Evolutionary conservation across 2,113 vertebrate species (phyloP).

Genomic region (Dipodomys stephensi): DNA sequence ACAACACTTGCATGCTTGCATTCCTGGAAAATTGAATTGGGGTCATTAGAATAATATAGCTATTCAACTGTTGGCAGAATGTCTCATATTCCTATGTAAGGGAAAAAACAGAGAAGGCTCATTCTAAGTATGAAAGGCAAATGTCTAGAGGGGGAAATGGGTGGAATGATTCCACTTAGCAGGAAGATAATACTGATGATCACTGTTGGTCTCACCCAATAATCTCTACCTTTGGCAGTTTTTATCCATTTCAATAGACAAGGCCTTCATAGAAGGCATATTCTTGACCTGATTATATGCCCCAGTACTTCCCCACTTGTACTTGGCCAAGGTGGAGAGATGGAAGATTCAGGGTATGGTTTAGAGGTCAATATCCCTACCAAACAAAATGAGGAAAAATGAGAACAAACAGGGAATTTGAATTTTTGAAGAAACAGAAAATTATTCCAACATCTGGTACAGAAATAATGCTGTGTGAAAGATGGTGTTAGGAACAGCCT

Average conservation of each 20-base stretch:
- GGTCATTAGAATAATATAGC: not conserved
- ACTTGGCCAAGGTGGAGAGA: not conserved
- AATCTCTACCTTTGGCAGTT: not conserved
- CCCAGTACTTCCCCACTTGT: not conserved
- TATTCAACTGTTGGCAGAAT: not conserved
- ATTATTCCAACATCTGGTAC: conserved; percentile 37
- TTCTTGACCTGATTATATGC: not conserved
- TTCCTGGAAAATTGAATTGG: not conserved
- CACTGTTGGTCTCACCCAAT: rapidly evolving
- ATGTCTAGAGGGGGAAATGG: not conserved
- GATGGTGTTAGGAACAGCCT: conserved; percentile 40
- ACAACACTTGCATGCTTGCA: not conserved
- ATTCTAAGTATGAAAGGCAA: not conserved
- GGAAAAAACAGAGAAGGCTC: not conserved
- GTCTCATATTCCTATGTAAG: not conserved
- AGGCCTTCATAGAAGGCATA: not conserved
- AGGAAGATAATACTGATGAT: not conserved
- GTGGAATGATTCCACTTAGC: not conserved
- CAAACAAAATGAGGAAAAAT: not conserved
- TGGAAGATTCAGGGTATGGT: not conserved
- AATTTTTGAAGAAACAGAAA: not conserved
- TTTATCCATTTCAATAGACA: not conserved
- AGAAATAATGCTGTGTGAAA: not conserved
- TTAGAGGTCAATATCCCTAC: not conserved
- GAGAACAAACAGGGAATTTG: not conserved